Conservation (phyloP, 2,888 invertebrate species). For the Scrobipalpa atriplicella region DNA sequence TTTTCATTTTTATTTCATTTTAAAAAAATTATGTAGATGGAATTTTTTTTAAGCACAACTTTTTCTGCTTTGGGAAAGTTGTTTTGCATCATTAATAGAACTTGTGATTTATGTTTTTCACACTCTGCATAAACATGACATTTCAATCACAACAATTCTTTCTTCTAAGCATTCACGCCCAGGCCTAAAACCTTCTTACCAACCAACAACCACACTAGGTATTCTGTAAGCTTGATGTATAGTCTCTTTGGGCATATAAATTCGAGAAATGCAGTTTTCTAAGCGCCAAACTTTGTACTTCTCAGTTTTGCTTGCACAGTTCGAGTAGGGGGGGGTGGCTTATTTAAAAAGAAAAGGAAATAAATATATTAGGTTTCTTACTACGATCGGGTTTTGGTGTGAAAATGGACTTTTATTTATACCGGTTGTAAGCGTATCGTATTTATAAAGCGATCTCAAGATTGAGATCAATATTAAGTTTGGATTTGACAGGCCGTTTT, state of each 20-base stretch:
- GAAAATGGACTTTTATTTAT: too few relatives aligned
- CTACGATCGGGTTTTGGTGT: too few relatives aligned
- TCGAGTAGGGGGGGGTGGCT: background rate
- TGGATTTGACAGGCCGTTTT: too few relatives aligned
- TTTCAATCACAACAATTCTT: background rate
- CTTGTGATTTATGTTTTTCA: too few relatives aligned
- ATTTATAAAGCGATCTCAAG: too few relatives aligned
- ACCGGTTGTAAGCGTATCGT: too few relatives aligned
- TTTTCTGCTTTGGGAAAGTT: too few relatives aligned
- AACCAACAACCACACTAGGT: conserved; percentile 23
- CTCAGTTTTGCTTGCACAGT: background rate
- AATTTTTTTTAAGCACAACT: too few relatives aligned
- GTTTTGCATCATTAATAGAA: too few relatives aligned
- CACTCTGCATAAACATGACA: background rate
- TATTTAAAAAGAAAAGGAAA: background rate
- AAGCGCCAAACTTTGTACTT: conserved; percentile 32
- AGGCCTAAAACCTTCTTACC: conserved; percentile 38
- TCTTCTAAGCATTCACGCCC: conserved; percentile 20
- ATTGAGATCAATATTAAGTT: too few relatives aligned
- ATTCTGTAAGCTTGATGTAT: conserved; percentile 45
- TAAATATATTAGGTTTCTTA: background rate
- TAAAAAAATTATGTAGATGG: too few relatives aligned
- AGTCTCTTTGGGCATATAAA: conserved; percentile 39
- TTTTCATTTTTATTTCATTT: too few relatives aligned
- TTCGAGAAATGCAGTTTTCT: conserved; percentile 50